phyloP scores from a whole-genome alignment of 2,888 invertebrate species.

The Heliconius erato region DNA sequence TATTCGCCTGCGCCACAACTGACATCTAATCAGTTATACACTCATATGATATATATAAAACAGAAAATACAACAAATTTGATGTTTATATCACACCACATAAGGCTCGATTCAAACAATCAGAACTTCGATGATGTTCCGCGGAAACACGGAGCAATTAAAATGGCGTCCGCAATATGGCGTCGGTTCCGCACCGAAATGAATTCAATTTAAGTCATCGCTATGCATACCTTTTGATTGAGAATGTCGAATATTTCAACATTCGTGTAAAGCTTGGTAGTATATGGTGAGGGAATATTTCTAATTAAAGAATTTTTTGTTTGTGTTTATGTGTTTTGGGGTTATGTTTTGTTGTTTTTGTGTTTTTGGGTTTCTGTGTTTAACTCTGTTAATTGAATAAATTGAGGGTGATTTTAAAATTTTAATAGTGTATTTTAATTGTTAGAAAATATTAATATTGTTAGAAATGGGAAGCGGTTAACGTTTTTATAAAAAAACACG shows the following conservation, averaged over 20 bases:
- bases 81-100: constrained; percentile 33
- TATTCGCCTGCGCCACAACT: constrained; percentile 2
- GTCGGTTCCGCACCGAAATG: constrained; percentile 48
- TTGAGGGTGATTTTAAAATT: neutral
- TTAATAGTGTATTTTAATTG: too few relatives aligned
- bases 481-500: too few relatives aligned
- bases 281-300: neutral
- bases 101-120: constrained; percentile 35
- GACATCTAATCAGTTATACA: constrained; percentile 47
- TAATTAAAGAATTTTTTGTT: neutral
- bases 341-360: neutral
- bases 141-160: constrained; percentile 52
- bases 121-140: constrained; percentile 51
- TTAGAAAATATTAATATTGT: too few relatives aligned
- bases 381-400: neutral
- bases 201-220: constrained; percentile 57
- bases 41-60: constrained; percentile 24
- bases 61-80: constrained; percentile 34
- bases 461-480: too few relatives aligned
- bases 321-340: constrained; percentile 5
- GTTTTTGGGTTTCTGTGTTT: neutral
- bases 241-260: constrained; percentile 44
- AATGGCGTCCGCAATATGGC: constrained; percentile 53
- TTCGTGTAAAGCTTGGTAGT: neutral
- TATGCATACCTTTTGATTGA: constrained; percentile 59